Percentiles rank a stretch among this genome's conserved stretches.
phyloP scores from a whole-genome alignment of 1,140 invertebrate species.

The Oppia nitens region DNA sequence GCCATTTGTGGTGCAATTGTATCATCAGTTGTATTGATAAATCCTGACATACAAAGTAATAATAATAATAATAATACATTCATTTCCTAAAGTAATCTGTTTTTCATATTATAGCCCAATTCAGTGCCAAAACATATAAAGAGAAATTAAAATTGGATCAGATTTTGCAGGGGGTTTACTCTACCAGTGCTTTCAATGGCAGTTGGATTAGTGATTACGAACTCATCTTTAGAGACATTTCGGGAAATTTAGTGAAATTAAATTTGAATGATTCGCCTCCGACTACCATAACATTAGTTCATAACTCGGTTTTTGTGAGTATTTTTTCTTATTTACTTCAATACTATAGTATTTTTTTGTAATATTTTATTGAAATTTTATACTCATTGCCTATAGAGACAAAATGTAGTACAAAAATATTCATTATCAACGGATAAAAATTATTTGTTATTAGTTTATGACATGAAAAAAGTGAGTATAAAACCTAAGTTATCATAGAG shows the following conservation, averaged over 20 bases:
- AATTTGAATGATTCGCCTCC: background rate
- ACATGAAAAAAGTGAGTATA: slow-evolving; percentile 18
- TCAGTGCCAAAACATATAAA: slow-evolving; percentile 2
- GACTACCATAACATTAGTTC: background rate
- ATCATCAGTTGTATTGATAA: slow-evolving; percentile 66
- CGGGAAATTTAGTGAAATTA: slow-evolving; percentile 55
- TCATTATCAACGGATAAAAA: slow-evolving; percentile 19
- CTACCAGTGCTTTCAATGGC: slow-evolving; percentile 13
- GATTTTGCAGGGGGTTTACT: slow-evolving; percentile 2
- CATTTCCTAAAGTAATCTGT: background rate
- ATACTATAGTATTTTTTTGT: background rate
- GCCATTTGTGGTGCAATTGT: slow-evolving; percentile 66
- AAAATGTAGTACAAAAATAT: slow-evolving; percentile 17
- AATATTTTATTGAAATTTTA: background rate
- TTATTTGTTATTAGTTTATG: slow-evolving; percentile 17
- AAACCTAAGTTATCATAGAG: too few relatives aligned
- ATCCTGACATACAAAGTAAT: slow-evolving; percentile 31
- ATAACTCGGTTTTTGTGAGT: background rate
- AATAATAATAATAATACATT: background rate
- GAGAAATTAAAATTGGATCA: slow-evolving; percentile 12
- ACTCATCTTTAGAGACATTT: slow-evolving; percentile 37
- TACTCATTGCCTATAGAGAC: too few relatives aligned
- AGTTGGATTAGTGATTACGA: slow-evolving; percentile 11
- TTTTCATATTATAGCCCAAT: slow-evolving; percentile 1
- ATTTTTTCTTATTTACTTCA: background rate